Base-by-base conservation (phyloP, 2,888 invertebrate species). In the Lasius platythorax region DNA sequence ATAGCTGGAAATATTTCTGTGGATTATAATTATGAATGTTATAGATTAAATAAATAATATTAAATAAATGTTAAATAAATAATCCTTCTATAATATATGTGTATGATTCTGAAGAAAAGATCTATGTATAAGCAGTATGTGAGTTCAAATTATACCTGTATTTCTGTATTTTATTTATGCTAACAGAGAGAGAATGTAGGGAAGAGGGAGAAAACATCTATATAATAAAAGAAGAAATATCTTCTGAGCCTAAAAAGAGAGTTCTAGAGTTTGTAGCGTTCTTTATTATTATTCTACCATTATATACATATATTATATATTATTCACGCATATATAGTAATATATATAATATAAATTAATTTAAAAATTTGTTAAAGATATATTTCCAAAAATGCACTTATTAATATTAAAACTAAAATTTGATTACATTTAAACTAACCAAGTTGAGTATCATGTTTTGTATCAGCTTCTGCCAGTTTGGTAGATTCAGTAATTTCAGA, bases 401-500 rank as follows among this genome's bases (percentile, higher is more conserved):
- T 63, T 53, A 53, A 78, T 56, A 53, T 63, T 63, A 1, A 33
- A n/a, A 50, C 2, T 28, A 56, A 30, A 67, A 56, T 5, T 70
- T 56, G 15, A 28, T 37, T 46, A 9, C 2, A 43, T 37, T 40
- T n/a, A 74, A n/a, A 74, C 9, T 61, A 40, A 40, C 8, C 33
- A 23, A 15, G 12, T 46, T 82, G n/a, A 33, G 12, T 18, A 37
- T 66, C 43, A 37, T 37, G 50, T 18, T 40, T 50, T 61, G 33
- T 78, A 58, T 61, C 58, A 5, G 4, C 18, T 61, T 78, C 61
- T 5, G n/a, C 4, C 1, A 18, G 0, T 67, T 83, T 37, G 1
- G 8, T 28, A 37, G 23, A n/a, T 53, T n/a, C 33, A 50, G 23
- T 56, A 58, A 2, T n/a, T 78, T 67, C 78, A 4, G 67, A 67